Evolutionary conservation across 1,140 invertebrate species (phyloP), one percentile per base, ranked within the genome.

Genomic region (Campodea augens): DNA sequence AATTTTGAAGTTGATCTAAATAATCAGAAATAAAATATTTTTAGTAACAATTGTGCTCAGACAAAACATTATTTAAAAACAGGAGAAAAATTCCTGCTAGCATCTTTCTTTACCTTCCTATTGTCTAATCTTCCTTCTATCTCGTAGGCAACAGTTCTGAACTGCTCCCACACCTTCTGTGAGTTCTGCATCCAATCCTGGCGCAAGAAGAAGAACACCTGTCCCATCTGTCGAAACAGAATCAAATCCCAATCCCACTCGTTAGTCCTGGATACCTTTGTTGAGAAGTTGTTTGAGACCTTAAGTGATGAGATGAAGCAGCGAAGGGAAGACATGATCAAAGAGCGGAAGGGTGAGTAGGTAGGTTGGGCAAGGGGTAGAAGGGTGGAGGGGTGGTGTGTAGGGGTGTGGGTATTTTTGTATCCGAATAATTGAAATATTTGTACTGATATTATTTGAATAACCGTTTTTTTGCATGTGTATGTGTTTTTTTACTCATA

Each of bases 151-250:
- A 74, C 71, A 12, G 76, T 75, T 0, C 57, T 86, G 4, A 76
- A 73, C 55, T 88, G 83, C 57, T 73, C 73, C 0, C 84, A 88
- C 51, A 77, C 77, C 1, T 86, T 81, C 55, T 88, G 84, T 56
- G 61, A 72, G 23, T 66, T 70, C 50, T 87, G 83, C 54, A 82
- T 88, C 25, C 56, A 61, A 0, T 58, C 62, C 39, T 88, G 83
- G 84, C 73, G 71, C 49, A 74, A 72, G 37, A 80, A 75, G 46
- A 75, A 75, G 50, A 72, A 65, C 21, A 70, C 74, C 5, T 87
- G 83, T 60, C 81, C 82, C 0, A 71, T 78, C 39, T 87, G 82
- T 59, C 63, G 77, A 55, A 37, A 63, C 19, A 45, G 47, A 20
- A 69, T 75, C 44, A 53, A 50, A 15, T 60, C 67, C 1, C 65